phyloP scores from a whole-genome alignment of 2,797 vertebrate genomes.

The Phrynocephalus vlangalii region DNA sequence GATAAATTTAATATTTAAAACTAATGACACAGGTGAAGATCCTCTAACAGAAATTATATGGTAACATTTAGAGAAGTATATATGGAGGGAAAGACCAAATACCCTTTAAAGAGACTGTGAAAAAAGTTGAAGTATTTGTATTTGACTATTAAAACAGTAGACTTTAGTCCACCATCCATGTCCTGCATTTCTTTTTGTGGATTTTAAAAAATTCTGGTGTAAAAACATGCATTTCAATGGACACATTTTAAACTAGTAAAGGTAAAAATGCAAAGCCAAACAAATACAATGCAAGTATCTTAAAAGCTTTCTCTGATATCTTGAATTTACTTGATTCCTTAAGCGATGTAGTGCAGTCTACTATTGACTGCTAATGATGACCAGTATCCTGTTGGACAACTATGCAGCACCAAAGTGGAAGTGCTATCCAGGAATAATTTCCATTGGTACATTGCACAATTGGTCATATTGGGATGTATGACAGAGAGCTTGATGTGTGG shows the following conservation, averaged over 20 bases:
- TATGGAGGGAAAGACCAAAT: background rate
- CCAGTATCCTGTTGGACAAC: too few species aligned
- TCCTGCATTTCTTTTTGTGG: background rate
- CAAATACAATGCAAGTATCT: accelerated
- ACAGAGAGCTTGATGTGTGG: too few species aligned
- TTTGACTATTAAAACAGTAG: background rate
- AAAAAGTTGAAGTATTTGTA: background rate
- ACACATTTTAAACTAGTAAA: accelerated
- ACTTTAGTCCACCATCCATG: accelerated
- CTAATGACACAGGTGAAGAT: background rate
- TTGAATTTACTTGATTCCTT: background rate
- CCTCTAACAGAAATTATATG: background rate
- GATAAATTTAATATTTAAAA: background rate
- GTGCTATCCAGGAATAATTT: too few species aligned
- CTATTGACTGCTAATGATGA: accelerated
- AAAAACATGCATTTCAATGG: conserved; percentile 11
- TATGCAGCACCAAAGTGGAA: too few species aligned
- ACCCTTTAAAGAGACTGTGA: background rate
- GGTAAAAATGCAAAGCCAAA: accelerated
- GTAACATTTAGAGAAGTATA: background rate
- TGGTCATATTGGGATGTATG: too few species aligned
- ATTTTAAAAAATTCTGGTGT: background rate
- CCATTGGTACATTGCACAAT: too few species aligned
- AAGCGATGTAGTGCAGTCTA: accelerated
- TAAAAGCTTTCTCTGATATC: background rate